Percentiles rank a stretch among this genome's conserved stretches.
Conservation (phyloP, 92 coral and sea anemone genomes). For the Epizoanthus fatuus region DNA sequence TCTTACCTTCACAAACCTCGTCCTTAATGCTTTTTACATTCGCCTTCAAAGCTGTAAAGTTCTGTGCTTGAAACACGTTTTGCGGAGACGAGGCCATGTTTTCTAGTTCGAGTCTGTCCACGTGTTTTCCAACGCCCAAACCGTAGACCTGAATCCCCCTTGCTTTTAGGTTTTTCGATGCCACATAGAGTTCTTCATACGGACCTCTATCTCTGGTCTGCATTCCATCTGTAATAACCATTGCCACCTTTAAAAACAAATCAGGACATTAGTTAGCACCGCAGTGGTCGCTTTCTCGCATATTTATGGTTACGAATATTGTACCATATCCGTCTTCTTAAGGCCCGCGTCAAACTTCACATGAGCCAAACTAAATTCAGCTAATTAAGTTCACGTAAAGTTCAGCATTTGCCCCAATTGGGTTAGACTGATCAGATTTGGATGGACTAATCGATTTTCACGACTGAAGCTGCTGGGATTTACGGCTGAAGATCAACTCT, state of each 20-base stretch:
- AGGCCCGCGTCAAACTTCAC: too few relatives aligned
- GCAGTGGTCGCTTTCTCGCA: too few relatives aligned
- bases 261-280: too few relatives aligned
- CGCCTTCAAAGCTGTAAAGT: conserved; percentile 36
- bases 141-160: conserved; percentile 41
- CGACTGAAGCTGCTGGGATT: too few relatives aligned
- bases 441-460: too few relatives aligned
- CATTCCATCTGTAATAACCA: conserved; percentile 35
- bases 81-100: conserved; percentile 42
- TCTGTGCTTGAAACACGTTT: conserved; percentile 36
- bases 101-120: conserved; percentile 32
- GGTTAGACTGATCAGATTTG: too few relatives aligned
- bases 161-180: conserved; percentile 23
- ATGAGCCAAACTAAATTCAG: too few relatives aligned
- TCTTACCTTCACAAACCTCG: conserved; percentile 40
- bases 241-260: conserved; percentile 13
- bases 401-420: too few relatives aligned
- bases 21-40: conserved; percentile 30
- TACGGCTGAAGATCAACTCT: too few relatives aligned
- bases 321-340: too few relatives aligned
- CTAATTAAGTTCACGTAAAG: too few relatives aligned
- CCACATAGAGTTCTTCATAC: conserved; percentile 32
- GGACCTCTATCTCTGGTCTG: conserved; percentile 31
- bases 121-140: conserved; percentile 27
- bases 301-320: too few relatives aligned